Evolutionary conservation across 2,888 invertebrate genomes (phyloP).

Genomic region (Heliconius charithonia): DNA sequence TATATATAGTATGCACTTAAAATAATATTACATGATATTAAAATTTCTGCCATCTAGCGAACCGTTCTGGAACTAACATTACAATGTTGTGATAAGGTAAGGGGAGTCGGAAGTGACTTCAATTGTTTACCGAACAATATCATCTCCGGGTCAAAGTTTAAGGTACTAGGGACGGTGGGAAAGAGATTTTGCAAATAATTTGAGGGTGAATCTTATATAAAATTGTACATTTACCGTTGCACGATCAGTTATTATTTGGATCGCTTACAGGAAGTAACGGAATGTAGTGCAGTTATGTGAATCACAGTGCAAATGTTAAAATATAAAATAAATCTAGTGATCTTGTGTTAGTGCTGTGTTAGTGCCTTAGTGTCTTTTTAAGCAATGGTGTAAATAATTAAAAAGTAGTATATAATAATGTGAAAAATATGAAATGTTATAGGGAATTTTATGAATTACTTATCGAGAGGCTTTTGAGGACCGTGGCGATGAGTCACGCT

Average conservation of each 20-base stretch:
- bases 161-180: constrained; percentile 64
- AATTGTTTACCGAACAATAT: constrained; percentile 71
- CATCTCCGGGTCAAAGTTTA: constrained; percentile 69
- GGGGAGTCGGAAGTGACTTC: constrained; percentile 69
- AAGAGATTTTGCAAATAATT: constrained; percentile 55
- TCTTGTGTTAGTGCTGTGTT: not conserved
- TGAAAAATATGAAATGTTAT: not conserved
- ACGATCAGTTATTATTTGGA: constrained; percentile 70
- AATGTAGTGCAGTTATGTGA: constrained; percentile 27
- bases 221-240: constrained; percentile 60
- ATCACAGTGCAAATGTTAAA: constrained; percentile 18
- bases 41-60: constrained; percentile 64
- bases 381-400: not conserved
- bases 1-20: not conserved
- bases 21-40: not conserved
- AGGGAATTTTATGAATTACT: constrained; percentile 63
- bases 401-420: not conserved
- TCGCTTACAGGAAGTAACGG: constrained; percentile 73
- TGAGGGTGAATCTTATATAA: constrained; percentile 74
- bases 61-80: constrained; percentile 53
- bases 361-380: not conserved
- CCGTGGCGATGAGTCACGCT: constrained; percentile 48
- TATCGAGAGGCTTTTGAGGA: constrained; percentile 45
- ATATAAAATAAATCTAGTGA: too few species aligned
- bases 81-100: constrained; percentile 52